These are phyloP conservation scores for Columba janthina DNA, from an alignment of 2,113 vertebrate genomes.

Conservation along the genomic window DNA sequence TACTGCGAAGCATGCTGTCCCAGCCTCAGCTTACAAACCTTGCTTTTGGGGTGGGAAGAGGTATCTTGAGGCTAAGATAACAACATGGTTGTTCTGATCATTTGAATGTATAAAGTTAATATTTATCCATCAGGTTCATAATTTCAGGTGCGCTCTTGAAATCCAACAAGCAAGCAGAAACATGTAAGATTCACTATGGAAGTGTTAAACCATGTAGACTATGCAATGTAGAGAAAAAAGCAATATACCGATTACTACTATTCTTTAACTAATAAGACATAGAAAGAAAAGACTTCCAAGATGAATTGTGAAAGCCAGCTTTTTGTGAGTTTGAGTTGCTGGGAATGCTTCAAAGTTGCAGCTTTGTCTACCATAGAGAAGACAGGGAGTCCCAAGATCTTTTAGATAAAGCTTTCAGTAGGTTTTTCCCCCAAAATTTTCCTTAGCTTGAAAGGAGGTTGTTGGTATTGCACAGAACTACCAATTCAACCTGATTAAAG, in stretches of 20 bases:
- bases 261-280: not conserved
- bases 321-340: not conserved
- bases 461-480: not conserved
- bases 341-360: not conserved
- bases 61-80: not conserved
- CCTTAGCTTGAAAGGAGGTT: not conserved
- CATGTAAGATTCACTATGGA: rapidly evolving
- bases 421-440: not conserved
- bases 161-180: not conserved
- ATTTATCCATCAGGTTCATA: not conserved
- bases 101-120: not conserved
- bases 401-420: not conserved
- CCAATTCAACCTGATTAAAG: not conserved
- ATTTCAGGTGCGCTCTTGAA: not conserved
- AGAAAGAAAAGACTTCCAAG: not conserved
- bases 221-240: not conserved
- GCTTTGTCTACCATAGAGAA: not conserved
- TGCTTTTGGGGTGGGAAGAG: not conserved
- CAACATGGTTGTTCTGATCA: rapidly evolving
- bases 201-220: not conserved
- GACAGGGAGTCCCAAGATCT: not conserved
- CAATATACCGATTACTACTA: not conserved
- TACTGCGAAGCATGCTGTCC: not conserved
- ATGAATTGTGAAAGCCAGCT: not conserved
- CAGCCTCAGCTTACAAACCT: not conserved